These are phyloP conservation scores for Ctenosaura bakeri DNA, from an alignment of 2,797 vertebrate species.

Conservation along the genomic window DNA sequence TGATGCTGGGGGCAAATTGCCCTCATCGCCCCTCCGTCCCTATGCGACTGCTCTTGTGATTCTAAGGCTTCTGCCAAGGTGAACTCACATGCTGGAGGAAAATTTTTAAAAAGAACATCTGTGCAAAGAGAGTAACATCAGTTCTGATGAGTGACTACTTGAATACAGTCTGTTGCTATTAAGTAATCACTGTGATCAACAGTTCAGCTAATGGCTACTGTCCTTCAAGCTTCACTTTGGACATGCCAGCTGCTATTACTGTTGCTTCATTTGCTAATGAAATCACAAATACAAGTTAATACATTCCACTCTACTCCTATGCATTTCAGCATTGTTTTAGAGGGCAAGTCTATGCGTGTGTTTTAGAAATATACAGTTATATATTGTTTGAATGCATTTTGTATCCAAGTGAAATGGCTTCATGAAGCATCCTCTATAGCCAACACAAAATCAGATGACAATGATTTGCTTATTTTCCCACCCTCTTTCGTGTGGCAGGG, in stretches of 20 bases:
- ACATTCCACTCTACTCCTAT: slow-evolving; percentile 40
- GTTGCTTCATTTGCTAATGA: slow-evolving; percentile 66
- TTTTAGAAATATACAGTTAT: not conserved
- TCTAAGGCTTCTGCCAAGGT: not conserved
- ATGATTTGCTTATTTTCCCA: not conserved
- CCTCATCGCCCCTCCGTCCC: no score
- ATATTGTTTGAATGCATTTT: not conserved
- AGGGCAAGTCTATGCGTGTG: not conserved
- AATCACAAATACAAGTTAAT: slow-evolving; percentile 29
- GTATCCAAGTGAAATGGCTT: not conserved
- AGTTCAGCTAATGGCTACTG: slow-evolving; percentile 54
- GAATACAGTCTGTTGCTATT: slow-evolving; percentile 45
- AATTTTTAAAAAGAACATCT: slow-evolving; percentile 10
- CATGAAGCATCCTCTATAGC: not conserved
- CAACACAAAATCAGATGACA: not conserved
- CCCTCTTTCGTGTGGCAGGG: not conserved
- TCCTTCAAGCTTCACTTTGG: slow-evolving; percentile 61
- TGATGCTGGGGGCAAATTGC: no score
- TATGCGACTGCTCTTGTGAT: not conserved
- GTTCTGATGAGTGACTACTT: slow-evolving; percentile 33
- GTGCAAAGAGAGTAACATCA: slow-evolving; percentile 35
- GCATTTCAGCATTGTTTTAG: slow-evolving; percentile 54
- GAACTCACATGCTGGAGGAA: not conserved
- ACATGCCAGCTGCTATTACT: slow-evolving; percentile 45
- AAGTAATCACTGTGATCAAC: slow-evolving; percentile 50